Base-by-base conservation (phyloP, 2,113 vertebrate genomes). In the Pristiophorus japonicus region DNA sequence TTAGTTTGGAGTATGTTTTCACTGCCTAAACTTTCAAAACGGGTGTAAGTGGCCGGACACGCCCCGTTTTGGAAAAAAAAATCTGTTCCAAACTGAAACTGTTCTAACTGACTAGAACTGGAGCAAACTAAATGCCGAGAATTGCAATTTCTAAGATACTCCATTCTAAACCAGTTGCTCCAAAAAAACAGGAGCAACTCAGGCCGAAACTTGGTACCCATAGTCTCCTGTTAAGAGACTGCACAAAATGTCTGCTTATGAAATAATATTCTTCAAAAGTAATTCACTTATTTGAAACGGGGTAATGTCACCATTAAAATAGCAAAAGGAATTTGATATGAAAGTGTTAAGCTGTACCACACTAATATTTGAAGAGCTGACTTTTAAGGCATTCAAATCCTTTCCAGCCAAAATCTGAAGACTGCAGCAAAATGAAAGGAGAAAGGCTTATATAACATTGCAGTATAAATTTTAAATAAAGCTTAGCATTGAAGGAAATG, bases 401-500 rank as follows among this genome's bases (percentile, higher is more conserved):
- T 88, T 88, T 14, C 47, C 55, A 55, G 24, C 24, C 27, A 88
- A 47, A 55, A 55, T 30, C 84, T 87, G 8, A 55, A 55, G 8
- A 55, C 7, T 0, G 75, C 8, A 45, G 47, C 2, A 88, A 55
- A 30, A 55, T 55, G 85, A 59, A 51, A 51, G 84, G 22, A 2
- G 45, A 30, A 27, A 88, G 47, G 85, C 2, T 88, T 88, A 59
- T 30, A 88, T 88, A 88, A 88, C 11, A 24, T 55, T 88, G 51
- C 85, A 88, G 51, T 88, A 88, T 88, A 88, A 88, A 34, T 55
- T 55, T 88, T 88, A 88, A 51, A 88, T 88, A 88, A 88, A 88
- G 42, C 85, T 55, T 55, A 51, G 27, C 59, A 59, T 88, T 88
- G 14, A 55, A 55, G 47, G 47, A 88, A 59, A 88, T 88, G 85